These are phyloP conservation scores for Acrocyrtus sp. DNA, from an alignment of 2,888 invertebrate species.

Conservation along the genomic window DNA sequence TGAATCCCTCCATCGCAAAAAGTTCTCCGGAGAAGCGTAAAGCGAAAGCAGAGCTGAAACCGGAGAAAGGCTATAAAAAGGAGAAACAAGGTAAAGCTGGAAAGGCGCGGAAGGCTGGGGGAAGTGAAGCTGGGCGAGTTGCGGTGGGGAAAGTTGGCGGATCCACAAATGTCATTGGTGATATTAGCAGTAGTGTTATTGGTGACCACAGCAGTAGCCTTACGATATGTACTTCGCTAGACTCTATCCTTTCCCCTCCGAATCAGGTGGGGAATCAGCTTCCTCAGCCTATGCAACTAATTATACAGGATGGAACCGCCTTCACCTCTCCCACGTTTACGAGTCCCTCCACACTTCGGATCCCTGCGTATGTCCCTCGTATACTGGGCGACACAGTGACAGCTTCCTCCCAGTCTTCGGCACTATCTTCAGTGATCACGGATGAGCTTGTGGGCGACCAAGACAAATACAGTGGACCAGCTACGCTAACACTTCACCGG, in stretches of 20 bases:
- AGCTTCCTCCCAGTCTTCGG: too few species aligned
- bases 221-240: not conserved
- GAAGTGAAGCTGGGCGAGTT: not conserved
- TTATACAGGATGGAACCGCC: not conserved
- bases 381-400: not conserved
- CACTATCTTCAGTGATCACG: not conserved
- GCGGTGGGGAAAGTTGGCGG: not conserved
- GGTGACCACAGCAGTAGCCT: conserved; percentile 9
- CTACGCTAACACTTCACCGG: conserved; percentile 38
- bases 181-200: conserved; percentile 8
- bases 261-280: too few species aligned
- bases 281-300: not conserved
- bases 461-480: conserved; percentile 23
- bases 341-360: conserved; percentile 3
- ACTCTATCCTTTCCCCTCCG: not conserved
- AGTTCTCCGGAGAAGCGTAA: too few species aligned
- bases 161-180: conserved; percentile 20
- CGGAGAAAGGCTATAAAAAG: not conserved
- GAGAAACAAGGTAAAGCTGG: not conserved
- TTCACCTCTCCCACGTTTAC: not conserved
- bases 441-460: conserved; percentile 24
- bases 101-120: not conserved
- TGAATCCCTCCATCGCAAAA: too few species aligned
- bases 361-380: conserved; percentile 38
- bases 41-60: not conserved